These are phyloP conservation scores for Caenorhabditis sp. DNA, from an alignment of 2,888 invertebrate species.

Conservation along the genomic window DNA sequence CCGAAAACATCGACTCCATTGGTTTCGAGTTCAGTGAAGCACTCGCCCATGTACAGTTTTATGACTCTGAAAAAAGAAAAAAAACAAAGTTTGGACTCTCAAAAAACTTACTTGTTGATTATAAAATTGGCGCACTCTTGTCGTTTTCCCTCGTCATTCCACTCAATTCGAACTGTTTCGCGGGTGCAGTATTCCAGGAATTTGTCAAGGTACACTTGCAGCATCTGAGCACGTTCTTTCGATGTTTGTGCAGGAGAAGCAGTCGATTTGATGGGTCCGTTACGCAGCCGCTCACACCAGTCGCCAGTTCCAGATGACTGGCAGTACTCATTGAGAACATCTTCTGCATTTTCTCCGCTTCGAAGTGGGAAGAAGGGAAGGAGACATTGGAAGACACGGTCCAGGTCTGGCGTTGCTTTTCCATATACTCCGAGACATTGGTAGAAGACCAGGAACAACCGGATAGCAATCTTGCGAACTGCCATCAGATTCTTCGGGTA, in stretches of 20 bases:
- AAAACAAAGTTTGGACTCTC: neutral
- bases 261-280: conserved; percentile 51
- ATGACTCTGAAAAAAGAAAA: conserved; percentile 57
- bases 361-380: conserved; percentile 80
- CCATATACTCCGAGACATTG: conserved; percentile 79
- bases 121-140: conserved; percentile 79
- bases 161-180: conserved; percentile 80
- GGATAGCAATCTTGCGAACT: conserved; percentile 81
- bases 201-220: conserved; percentile 82
- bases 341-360: conserved; percentile 74
- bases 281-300: conserved; percentile 63
- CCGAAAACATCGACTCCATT: conserved; percentile 80
- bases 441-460: conserved; percentile 82
- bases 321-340: conserved; percentile 76
- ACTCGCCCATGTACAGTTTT: conserved; percentile 71
- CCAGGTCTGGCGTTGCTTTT: conserved; percentile 70
- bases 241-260: conserved; percentile 55
- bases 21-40: conserved; percentile 72
- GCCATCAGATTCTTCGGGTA: conserved; percentile 81
- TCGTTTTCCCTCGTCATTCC: conserved; percentile 77
- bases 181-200: conserved; percentile 80
- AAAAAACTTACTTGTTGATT: conserved; percentile 71
- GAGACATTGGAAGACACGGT: conserved; percentile 79
- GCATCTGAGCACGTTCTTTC: conserved; percentile 77
- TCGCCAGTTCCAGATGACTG: conserved; percentile 69